These are phyloP conservation scores for Aphis gossypii DNA, from an alignment of 1,140 invertebrate genomes.

Conservation along the genomic window DNA sequence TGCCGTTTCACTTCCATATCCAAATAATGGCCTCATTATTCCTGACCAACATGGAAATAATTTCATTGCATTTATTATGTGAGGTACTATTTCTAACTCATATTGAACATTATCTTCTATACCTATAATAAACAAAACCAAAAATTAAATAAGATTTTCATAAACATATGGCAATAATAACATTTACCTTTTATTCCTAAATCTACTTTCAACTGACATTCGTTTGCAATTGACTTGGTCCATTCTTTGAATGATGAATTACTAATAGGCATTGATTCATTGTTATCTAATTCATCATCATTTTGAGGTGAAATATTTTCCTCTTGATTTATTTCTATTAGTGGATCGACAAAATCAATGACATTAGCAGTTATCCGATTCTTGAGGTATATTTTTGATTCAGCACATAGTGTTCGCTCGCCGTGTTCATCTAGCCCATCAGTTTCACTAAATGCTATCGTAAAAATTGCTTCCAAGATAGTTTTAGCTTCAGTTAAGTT, in stretches of 20 bases:
- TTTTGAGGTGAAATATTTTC: background rate
- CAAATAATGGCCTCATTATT: background rate
- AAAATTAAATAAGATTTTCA: background rate
- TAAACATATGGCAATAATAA: background rate
- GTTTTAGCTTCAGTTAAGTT: background rate
- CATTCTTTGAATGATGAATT: background rate
- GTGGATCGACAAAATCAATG: background rate
- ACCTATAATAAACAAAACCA: background rate
- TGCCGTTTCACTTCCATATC: background rate
- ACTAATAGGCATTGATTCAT: background rate
- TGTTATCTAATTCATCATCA: background rate
- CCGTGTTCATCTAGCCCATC: background rate
- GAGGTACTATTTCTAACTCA: background rate
- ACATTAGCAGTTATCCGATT: background rate
- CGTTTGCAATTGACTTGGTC: background rate
- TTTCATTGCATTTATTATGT: background rate
- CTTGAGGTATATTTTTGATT: background rate
- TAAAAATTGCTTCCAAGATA: slow-evolving; percentile 6
- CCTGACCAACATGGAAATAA: background rate
- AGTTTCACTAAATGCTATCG: background rate
- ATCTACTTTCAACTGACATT: background rate
- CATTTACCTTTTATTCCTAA: background rate
- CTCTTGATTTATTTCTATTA: background rate
- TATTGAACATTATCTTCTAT: background rate
- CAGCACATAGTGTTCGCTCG: background rate